These are phyloP conservation scores for Apotomis capreana DNA, from an alignment of 2,888 invertebrate genomes.

Conservation along the genomic window DNA sequence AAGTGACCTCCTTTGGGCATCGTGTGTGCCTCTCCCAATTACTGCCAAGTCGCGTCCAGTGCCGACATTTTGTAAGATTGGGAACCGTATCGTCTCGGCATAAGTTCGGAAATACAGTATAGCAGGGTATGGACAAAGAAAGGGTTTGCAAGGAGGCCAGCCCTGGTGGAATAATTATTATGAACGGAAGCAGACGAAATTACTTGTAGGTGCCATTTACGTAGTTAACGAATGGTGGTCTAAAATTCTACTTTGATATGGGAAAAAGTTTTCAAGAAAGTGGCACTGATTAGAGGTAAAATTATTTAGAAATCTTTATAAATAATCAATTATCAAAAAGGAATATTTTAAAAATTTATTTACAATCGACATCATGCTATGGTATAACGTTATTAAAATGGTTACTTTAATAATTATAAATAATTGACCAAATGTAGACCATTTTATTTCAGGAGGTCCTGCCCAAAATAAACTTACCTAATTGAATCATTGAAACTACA, in stretches of 20 bases:
- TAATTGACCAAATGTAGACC: too few species aligned
- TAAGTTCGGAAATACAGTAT: background rate
- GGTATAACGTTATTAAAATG: too few species aligned
- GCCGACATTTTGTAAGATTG: background rate
- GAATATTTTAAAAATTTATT: too few species aligned
- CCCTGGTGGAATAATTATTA: conserved; percentile 28
- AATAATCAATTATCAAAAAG: too few species aligned
- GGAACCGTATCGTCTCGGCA: background rate
- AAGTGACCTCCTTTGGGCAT: conserved; percentile 28
- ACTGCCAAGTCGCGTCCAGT: background rate
- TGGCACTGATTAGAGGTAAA: too few species aligned
- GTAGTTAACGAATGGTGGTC: background rate
- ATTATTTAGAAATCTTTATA: too few species aligned
- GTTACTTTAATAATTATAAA: too few species aligned
- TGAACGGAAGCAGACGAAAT: conserved; percentile 13
- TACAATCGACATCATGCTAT: too few species aligned
- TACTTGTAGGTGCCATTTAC: conserved; percentile 20
- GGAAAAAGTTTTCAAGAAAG: too few species aligned
- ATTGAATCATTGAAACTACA: too few species aligned
- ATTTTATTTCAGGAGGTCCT: too few species aligned
- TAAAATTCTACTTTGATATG: background rate
- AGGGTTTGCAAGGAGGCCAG: conserved; percentile 31
- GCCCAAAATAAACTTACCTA: too few species aligned
- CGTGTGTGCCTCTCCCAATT: conserved; percentile 25
- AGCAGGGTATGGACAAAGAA: conserved; percentile 20